These are phyloP conservation scores for Vanacampus margaritifer DNA, from an alignment of 2,113 vertebrate genomes.

Conservation along the genomic window DNA sequence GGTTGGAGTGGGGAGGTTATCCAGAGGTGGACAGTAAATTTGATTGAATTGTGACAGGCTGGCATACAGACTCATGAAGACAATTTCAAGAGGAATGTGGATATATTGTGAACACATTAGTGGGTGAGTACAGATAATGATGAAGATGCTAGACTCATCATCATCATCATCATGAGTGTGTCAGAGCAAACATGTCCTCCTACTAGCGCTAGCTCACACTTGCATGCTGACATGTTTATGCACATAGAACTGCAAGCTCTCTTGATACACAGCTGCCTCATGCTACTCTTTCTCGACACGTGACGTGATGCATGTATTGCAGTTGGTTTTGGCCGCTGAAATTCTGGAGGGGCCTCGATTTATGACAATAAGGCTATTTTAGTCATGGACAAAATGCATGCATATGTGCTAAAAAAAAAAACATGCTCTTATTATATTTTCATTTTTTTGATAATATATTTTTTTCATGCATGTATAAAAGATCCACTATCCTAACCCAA, in stretches of 20 bases:
- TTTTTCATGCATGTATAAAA: too few species aligned
- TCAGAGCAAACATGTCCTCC: slow-evolving; percentile 65
- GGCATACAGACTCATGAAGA: slow-evolving; percentile 5
- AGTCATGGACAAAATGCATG: too few species aligned
- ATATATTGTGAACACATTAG: not conserved
- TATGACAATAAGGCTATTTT: too few species aligned
- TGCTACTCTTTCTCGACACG: not conserved
- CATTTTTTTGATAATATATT: too few species aligned
- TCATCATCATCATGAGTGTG: slow-evolving; percentile 37
- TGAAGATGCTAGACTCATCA: slow-evolving; percentile 39
- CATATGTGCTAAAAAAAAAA: too few species aligned
- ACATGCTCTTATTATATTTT: too few species aligned
- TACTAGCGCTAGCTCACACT: slow-evolving; percentile 62
- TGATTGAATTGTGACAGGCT: slow-evolving; percentile 38
- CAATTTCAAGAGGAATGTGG: too few species aligned
- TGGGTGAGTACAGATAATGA: slow-evolving; percentile 3
- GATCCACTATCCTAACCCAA: too few species aligned
- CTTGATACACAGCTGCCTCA: slow-evolving; percentile 23
- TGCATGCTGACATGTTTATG: slow-evolving; percentile 67
- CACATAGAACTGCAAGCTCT: slow-evolving; percentile 19
- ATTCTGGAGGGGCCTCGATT: too few species aligned
- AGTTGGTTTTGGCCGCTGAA: too few species aligned
- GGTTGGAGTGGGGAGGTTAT: slow-evolving; percentile 51
- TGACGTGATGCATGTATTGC: not conserved
- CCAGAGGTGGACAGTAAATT: slow-evolving; percentile 55